Percentiles rank a stretch among this genome's conserved stretches.
phyloP scores from a whole-genome alignment of 2,888 invertebrate species.

The Monoplex corrugatus region DNA sequence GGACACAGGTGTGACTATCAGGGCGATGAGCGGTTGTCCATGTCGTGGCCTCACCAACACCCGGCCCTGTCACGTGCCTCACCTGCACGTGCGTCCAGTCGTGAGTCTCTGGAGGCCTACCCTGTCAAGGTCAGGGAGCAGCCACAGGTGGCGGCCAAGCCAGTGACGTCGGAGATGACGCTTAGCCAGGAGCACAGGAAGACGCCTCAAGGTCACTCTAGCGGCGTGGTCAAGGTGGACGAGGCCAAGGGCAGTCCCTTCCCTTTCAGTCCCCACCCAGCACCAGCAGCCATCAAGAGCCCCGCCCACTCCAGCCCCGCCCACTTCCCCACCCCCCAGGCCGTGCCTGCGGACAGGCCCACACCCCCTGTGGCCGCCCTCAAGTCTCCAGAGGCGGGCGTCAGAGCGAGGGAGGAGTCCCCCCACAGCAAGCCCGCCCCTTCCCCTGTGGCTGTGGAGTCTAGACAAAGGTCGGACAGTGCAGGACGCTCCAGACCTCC shows the following conservation, averaged over 20 bases:
- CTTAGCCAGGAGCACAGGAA: conserved; percentile 34
- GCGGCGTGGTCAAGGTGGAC: background rate
- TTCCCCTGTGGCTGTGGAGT: background rate
- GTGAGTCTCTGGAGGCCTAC: background rate
- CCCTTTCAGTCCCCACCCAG: background rate
- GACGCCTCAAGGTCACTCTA: conserved; percentile 8
- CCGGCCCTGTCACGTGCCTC: background rate
- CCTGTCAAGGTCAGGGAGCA: conserved; percentile 24
- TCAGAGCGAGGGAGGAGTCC: background rate
- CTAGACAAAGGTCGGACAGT: background rate
- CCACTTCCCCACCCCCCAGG: background rate
- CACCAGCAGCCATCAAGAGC: conserved; percentile 15
- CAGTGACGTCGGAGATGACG: background rate
- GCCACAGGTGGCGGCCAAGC: background rate
- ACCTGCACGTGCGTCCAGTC: conserved; percentile 37
- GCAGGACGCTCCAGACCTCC: conserved; percentile 17
- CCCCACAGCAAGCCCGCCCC: conserved; percentile 6
- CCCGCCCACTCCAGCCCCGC: conserved; percentile 19
- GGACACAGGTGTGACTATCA: background rate
- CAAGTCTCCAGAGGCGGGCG: background rate
- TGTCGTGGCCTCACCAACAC: conserved; percentile 31
- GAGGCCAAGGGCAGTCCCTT: background rate
- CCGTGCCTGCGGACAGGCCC: background rate
- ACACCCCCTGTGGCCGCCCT: background rate
- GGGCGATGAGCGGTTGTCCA: conserved; percentile 20